These are phyloP conservation scores for Philotrypesis tridentata DNA, from an alignment of 1,140 invertebrate genomes.

Conservation along the genomic window DNA sequence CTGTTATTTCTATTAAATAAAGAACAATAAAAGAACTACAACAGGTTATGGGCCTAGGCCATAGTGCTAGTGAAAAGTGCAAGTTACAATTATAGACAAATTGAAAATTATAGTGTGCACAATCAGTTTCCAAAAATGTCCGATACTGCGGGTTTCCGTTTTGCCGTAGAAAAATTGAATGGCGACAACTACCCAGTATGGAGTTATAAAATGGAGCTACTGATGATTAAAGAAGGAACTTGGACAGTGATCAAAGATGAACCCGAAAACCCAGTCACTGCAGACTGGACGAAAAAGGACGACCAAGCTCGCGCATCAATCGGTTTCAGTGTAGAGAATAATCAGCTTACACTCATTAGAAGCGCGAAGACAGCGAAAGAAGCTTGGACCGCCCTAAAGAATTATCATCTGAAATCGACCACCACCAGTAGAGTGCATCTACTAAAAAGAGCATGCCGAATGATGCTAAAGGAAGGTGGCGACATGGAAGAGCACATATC, in stretches of 20 bases:
- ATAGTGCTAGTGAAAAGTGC: too few relatives aligned
- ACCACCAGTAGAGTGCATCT: constrained; percentile 48
- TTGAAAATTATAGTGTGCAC: not conserved
- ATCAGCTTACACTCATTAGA: constrained; percentile 18
- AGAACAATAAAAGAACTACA: too few relatives aligned
- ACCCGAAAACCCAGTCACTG: not conserved
- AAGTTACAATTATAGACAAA: too few relatives aligned
- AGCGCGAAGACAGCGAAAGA: constrained; percentile 18
- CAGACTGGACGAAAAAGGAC: constrained; percentile 10
- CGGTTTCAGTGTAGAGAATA: constrained; percentile 10
- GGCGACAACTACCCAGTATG: constrained; percentile 49
- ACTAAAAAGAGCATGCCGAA: constrained; percentile 37
- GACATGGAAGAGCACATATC: constrained; percentile 54
- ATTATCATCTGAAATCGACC: constrained; percentile 50
- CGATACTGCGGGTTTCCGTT: not conserved
- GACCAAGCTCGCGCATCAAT: constrained; percentile 20
- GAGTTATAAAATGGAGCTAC: constrained; percentile 52
- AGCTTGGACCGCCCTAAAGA: constrained; percentile 48
- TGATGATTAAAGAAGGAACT: constrained; percentile 52
- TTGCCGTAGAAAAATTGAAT: constrained; percentile 47
- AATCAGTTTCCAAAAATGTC: not conserved
- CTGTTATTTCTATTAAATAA: too few relatives aligned
- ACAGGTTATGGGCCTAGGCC: too few relatives aligned
- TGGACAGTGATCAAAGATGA: constrained; percentile 43
- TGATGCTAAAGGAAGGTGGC: constrained; percentile 31